Evolutionary conservation across 2,797 vertebrate genomes (phyloP).

Genomic region (Danio kyathit): DNA sequence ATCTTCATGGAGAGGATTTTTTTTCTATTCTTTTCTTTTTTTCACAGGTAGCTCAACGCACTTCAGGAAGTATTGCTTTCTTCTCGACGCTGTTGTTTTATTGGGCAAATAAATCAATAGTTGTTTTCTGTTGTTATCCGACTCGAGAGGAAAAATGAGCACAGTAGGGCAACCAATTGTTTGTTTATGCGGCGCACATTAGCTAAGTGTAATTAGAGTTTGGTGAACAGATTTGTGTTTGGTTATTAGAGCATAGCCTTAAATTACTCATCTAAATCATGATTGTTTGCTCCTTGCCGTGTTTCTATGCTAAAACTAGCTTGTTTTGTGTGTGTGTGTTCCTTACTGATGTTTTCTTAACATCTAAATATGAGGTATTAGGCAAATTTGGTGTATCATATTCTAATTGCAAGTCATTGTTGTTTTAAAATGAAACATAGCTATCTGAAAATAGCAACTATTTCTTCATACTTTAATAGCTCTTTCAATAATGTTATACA

Average conservation of each 20-base stretch:
- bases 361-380: not conserved
- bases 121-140: constrained; percentile 42
- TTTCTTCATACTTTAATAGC: too few species aligned
- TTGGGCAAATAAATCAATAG: constrained; percentile 49
- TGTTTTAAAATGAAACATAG: too few species aligned
- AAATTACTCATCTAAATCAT: constrained; percentile 41
- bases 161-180: constrained; percentile 29
- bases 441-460: too few species aligned
- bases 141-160: constrained; percentile 48
- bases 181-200: constrained; percentile 45
- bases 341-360: not conserved
- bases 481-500: too few species aligned
- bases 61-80: constrained; percentile 41
- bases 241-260: constrained; percentile 34
- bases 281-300: constrained; percentile 34
- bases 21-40: not conserved
- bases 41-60: constrained; percentile 61
- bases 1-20: constrained; percentile 65
- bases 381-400: not conserved
- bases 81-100: constrained; percentile 7
- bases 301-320: not conserved
- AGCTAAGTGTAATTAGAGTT: constrained; percentile 47
- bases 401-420: not conserved
- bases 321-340: not conserved
- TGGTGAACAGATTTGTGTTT: constrained; percentile 45